Percentiles rank a stretch among this genome's conserved stretches.
phyloP scores from a whole-genome alignment of 2,888 invertebrate species.

The Caenorhabditis auriculariae region DNA sequence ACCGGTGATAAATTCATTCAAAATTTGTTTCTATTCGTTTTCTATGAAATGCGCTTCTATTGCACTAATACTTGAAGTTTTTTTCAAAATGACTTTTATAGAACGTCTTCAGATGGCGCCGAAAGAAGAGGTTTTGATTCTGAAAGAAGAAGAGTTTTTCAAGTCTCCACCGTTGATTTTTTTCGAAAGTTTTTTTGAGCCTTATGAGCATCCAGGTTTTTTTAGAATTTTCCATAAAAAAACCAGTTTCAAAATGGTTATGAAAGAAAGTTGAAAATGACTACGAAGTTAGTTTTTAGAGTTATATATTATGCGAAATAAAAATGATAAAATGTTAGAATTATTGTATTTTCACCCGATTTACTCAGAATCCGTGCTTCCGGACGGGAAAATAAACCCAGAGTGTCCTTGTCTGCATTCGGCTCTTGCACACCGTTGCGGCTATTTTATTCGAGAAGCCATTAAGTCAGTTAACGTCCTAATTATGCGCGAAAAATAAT shows the following conservation, averaged over 20 bases:
- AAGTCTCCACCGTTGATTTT: slow-evolving; percentile 16
- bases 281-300: no score
- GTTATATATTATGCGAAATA: background rate
- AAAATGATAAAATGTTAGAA: background rate
- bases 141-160: slow-evolving; percentile 13
- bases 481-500: background rate
- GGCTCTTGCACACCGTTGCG: slow-evolving; percentile 33
- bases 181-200: no score
- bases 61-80: no score
- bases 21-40: no score
- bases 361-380: slow-evolving; percentile 26
- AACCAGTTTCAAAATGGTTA: no score
- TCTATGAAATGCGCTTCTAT: no score
- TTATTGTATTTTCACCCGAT: background rate
- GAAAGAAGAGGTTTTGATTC: slow-evolving; percentile 12
- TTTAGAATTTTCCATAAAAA: no score
- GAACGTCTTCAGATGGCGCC: slow-evolving; percentile 9
- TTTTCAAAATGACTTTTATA: background rate
- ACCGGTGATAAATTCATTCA: no score
- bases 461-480: slow-evolving; percentile 12
- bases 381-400: slow-evolving; percentile 31
- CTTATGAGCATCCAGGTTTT: slow-evolving; percentile 18
- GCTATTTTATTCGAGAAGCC: slow-evolving; percentile 30
- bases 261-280: no score
- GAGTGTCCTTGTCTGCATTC: slow-evolving; percentile 36